These are phyloP conservation scores for Halocynthia aurantium DNA, from an alignment of 23 tunicate species.

Conservation along the genomic window DNA sequence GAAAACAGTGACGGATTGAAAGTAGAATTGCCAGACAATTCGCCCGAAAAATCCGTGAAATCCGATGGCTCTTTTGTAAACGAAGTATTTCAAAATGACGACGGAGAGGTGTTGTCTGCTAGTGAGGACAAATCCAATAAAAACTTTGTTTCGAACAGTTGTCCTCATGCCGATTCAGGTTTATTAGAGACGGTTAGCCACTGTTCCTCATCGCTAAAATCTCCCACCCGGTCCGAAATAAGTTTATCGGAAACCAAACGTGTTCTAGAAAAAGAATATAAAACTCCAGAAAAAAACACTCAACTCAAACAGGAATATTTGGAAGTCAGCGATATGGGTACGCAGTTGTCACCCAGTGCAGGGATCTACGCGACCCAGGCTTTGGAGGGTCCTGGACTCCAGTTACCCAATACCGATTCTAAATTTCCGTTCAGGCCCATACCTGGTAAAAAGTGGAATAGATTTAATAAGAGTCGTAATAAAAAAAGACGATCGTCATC, in stretches of 20 bases:
- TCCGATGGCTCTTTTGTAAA: slow-evolving; percentile 21
- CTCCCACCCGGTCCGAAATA: too few relatives aligned
- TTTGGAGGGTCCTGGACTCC: background rate
- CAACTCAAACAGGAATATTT: slow-evolving; percentile 11
- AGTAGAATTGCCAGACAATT: too few relatives aligned
- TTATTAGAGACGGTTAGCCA: too few relatives aligned
- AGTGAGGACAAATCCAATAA: too few relatives aligned
- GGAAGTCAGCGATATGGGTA: slow-evolving; percentile 46
- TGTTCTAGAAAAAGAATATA: background rate
- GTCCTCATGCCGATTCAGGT: too few relatives aligned
- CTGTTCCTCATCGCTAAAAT: too few relatives aligned
- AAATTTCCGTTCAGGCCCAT: slow-evolving; percentile 2
- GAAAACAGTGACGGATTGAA: background rate
- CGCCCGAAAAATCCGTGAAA: background rate
- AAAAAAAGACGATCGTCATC: background rate
- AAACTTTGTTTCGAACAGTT: too few relatives aligned
- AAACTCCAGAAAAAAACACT: background rate
- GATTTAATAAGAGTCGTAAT: background rate
- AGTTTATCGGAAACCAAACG: background rate
- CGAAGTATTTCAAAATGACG: slow-evolving; percentile 12
- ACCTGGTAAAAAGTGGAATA: background rate
- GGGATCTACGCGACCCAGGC: slow-evolving; percentile 23
- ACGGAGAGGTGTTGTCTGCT: background rate
- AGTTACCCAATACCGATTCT: background rate
- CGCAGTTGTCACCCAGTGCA: slow-evolving; percentile 29